Conservation (phyloP, 2,113 vertebrate species). For the Thalassarche chlororhynchos region DNA sequence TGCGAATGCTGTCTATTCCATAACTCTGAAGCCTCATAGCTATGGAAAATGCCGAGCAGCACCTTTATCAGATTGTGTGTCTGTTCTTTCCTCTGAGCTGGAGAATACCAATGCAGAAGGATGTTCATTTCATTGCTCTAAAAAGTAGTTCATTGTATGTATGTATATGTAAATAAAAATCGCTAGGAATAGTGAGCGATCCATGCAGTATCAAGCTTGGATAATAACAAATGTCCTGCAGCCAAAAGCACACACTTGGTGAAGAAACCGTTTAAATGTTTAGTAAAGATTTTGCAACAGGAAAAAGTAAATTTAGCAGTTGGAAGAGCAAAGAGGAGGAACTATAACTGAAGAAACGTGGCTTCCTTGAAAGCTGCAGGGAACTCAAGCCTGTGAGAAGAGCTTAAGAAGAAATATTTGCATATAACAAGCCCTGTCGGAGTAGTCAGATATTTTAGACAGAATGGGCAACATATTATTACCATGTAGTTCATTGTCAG, state of each 20-base stretch:
- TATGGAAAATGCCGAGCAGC: neutral
- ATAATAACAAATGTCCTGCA: neutral
- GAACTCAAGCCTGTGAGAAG: neutral
- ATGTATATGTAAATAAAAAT: neutral
- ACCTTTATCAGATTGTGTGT: neutral
- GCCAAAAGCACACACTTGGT: neutral
- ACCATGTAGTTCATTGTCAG: conserved; percentile 9
- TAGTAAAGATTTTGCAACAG: neutral
- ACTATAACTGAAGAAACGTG: neutral
- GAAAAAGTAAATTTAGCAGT: neutral
- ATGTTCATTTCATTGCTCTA: neutral
- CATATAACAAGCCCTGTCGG: neutral
- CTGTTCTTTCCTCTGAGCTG: neutral
- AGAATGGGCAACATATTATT: conserved; percentile 17
- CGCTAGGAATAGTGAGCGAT: neutral
- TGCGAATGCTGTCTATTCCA: neutral
- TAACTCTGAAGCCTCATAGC: neutral
- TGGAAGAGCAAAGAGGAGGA: neutral
- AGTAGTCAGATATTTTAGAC: conserved; percentile 20
- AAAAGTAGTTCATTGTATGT: neutral
- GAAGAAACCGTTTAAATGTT: neutral
- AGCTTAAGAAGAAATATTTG: conserved; percentile 11
- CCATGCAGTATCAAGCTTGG: neutral
- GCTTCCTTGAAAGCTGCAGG: neutral
- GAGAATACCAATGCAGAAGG: neutral